Evolutionary conservation across 2,797 vertebrate species (phyloP).

Genomic region (Cryptoblepharus egeriae): DNA sequence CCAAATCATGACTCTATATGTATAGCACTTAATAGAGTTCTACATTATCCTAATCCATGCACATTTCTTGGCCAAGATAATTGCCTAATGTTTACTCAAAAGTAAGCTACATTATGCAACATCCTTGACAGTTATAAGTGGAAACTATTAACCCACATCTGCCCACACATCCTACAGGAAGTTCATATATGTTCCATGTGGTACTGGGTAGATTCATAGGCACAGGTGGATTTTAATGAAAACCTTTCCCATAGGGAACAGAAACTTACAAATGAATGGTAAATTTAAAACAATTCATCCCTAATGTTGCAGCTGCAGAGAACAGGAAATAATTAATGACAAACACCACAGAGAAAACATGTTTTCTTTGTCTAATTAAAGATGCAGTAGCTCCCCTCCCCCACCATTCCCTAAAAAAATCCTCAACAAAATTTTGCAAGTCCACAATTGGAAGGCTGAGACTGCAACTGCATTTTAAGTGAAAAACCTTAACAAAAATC

Average conservation of each 20-base stretch:
- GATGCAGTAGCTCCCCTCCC: no score
- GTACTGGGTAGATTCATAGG: no score
- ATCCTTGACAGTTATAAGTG: no score
- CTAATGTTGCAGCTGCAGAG: background rate
- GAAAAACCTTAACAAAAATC: background rate
- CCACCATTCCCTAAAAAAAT: background rate
- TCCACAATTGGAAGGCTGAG: background rate
- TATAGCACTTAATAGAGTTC: no score
- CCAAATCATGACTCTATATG: no score
- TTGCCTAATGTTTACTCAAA: no score
- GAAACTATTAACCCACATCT: no score
- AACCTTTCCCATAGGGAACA: background rate
- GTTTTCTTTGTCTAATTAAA: background rate
- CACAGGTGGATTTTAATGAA: background rate
- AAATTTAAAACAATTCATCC: background rate
- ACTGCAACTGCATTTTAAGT: background rate
- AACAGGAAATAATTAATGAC: background rate
- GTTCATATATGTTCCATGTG: no score
- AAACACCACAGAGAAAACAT: background rate
- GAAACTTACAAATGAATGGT: background rate
- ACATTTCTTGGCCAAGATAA: no score
- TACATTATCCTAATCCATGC: no score
- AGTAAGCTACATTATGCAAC: no score
- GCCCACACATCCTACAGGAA: no score
- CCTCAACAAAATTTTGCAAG: background rate